A percentile compares a stretch with the other conserved stretches of the same genome.
Evolutionary conservation across 2,797 vertebrate genomes (phyloP).

Genomic region (Brachymystax lenok): DNA sequence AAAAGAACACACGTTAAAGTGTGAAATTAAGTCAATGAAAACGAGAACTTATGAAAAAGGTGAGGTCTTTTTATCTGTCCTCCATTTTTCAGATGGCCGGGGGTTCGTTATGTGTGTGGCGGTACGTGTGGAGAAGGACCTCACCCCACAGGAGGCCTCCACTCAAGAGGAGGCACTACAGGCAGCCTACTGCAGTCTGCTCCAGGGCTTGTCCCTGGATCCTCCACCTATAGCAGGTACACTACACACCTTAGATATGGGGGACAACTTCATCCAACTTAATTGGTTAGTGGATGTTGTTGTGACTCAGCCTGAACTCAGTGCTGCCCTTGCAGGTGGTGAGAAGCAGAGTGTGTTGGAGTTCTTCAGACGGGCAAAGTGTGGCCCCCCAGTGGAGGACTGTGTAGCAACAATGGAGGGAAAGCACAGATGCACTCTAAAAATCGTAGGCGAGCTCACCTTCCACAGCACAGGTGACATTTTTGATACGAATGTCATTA

Average conservation of each 20-base stretch:
- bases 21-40: background rate
- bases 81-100: background rate
- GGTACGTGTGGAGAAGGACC: constrained; percentile 25
- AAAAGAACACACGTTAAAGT: background rate
- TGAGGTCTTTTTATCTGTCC: background rate
- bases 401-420: background rate
- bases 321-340: constrained; percentile 1
- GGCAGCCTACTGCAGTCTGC: constrained; percentile 35
- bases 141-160: constrained; percentile 13
- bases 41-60: background rate
- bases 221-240: constrained; percentile 24
- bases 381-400: constrained; percentile 4
- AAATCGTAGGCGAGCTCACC: constrained; percentile 26
- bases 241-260: background rate
- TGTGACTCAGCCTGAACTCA: background rate
- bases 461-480: constrained; percentile 36
- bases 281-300: background rate
- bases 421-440: constrained; percentile 29
- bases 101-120: constrained; percentile 17
- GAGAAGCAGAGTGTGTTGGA: constrained; percentile 21
- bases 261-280: background rate
- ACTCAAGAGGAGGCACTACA: constrained; percentile 30
- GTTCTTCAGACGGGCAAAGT: constrained; percentile 28
- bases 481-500: background rate
- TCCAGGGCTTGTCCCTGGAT: constrained; percentile 22